Percentiles rank a stretch among this genome's conserved stretches.
Evolutionary conservation across 2,888 invertebrate species (phyloP).

Genomic region (Myathropa florea): DNA sequence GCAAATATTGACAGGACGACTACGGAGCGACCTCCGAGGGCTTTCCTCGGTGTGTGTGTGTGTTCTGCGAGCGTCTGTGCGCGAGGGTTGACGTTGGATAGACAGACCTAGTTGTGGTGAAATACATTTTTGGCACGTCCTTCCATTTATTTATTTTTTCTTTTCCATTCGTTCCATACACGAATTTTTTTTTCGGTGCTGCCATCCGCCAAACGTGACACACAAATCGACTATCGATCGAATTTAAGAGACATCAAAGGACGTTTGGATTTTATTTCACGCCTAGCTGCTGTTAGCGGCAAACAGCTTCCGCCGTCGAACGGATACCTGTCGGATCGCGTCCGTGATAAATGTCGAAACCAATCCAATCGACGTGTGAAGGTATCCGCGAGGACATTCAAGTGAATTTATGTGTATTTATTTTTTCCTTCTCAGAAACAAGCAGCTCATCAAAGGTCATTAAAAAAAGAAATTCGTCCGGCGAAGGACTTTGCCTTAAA

Average conservation of each 20-base stretch:
- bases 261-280: constrained; percentile 25
- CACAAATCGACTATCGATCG: constrained; percentile 26
- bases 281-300: constrained; percentile 13
- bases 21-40: background rate
- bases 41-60: constrained; percentile 17
- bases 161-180: background rate
- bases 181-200: background rate
- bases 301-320: background rate
- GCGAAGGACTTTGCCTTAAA: constrained; percentile 53
- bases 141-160: background rate
- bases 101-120: constrained; percentile 54
- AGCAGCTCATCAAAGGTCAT: background rate
- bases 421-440: background rate
- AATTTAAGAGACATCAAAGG: background rate
- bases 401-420: too few relatives aligned
- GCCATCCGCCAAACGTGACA: background rate
- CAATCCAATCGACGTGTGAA: constrained; percentile 16
- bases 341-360: background rate
- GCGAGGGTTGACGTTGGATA: background rate
- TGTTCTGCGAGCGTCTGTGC: constrained; percentile 17
- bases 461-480: background rate
- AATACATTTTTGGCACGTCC: constrained; percentile 36
- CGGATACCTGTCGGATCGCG: background rate
- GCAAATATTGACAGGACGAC: constrained; percentile 66
- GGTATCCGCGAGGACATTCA: background rate